Evolutionary conservation across 2,797 vertebrate genomes (phyloP).

Genomic region (Phylloscopus collybita): DNA sequence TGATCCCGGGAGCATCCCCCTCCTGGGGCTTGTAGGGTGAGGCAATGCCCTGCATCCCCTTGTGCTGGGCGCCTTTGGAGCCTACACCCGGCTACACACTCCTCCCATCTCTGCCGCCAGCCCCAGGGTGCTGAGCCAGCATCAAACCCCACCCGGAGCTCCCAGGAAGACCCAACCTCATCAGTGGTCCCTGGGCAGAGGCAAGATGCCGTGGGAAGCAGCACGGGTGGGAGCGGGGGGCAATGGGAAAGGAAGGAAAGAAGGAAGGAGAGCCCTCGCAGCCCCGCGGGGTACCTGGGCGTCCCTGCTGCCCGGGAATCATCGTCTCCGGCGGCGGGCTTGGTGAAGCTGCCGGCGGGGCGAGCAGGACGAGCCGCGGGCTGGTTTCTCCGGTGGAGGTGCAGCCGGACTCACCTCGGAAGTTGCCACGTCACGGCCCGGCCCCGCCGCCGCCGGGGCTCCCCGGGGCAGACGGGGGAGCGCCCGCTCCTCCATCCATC

Average conservation of each 20-base stretch:
- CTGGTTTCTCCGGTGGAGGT: neutral
- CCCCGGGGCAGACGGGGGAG: neutral
- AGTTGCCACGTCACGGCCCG: constrained; percentile 51
- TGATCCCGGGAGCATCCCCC: accelerated
- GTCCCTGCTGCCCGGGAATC: neutral
- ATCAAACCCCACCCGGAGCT: neutral
- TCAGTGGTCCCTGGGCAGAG: accelerated
- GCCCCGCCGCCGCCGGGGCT: neutral
- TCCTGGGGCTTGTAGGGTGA: neutral
- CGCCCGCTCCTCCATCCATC: neutral
- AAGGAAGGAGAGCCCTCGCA: neutral
- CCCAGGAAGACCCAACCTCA: neutral
- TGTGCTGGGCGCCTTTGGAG: accelerated
- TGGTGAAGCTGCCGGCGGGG: neutral
- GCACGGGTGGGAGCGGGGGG: neutral
- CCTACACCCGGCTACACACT: accelerated
- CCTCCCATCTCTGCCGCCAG: neutral
- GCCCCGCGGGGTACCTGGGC: neutral
- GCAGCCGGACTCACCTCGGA: neutral
- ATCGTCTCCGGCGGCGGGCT: neutral
- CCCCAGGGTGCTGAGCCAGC: neutral
- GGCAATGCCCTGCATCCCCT: neutral
- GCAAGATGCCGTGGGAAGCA: accelerated
- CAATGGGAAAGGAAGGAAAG: no score
- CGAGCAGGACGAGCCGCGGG: neutral